These are phyloP conservation scores for Meganola albula DNA, from an alignment of 2,888 invertebrate genomes.

Conservation along the genomic window DNA sequence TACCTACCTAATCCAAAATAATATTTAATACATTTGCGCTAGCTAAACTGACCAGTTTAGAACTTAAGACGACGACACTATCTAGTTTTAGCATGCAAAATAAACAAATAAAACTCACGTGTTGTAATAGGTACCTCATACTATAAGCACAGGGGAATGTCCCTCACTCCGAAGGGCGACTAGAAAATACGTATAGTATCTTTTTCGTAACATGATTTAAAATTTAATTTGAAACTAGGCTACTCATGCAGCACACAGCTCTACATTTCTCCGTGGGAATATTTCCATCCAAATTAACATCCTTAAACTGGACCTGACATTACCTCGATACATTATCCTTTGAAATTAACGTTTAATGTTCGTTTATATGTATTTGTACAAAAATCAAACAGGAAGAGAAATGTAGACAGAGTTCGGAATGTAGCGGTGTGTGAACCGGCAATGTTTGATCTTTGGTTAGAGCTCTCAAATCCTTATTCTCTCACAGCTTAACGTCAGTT, in stretches of 20 bases:
- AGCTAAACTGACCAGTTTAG: too few relatives aligned
- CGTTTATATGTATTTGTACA: constrained; percentile 45
- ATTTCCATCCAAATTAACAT: background rate
- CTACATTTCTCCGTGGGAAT: background rate
- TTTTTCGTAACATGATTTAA: constrained; percentile 27
- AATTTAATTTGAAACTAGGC: constrained; percentile 10
- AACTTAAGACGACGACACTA: too few relatives aligned
- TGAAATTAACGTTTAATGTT: constrained; percentile 25
- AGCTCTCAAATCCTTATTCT: constrained; percentile 56
- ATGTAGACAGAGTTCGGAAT: constrained; percentile 56
- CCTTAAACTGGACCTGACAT: background rate
- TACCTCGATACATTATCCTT: constrained; percentile 18
- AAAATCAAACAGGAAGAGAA: constrained; percentile 58
- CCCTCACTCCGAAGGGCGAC: too few relatives aligned
- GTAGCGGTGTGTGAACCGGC: constrained; percentile 48
- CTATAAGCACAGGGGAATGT: too few relatives aligned
- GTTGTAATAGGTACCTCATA: too few relatives aligned
- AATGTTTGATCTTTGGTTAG: constrained; percentile 64
- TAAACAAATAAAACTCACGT: too few relatives aligned
- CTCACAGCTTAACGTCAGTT: too few relatives aligned
- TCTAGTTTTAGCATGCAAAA: too few relatives aligned
- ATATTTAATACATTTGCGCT: too few relatives aligned
- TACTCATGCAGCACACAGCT: background rate
- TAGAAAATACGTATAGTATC: background rate
- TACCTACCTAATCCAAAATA: too few relatives aligned